Evolutionary conservation across 2,113 vertebrate species (phyloP).

Genomic region (Ictalurus punctatus): DNA sequence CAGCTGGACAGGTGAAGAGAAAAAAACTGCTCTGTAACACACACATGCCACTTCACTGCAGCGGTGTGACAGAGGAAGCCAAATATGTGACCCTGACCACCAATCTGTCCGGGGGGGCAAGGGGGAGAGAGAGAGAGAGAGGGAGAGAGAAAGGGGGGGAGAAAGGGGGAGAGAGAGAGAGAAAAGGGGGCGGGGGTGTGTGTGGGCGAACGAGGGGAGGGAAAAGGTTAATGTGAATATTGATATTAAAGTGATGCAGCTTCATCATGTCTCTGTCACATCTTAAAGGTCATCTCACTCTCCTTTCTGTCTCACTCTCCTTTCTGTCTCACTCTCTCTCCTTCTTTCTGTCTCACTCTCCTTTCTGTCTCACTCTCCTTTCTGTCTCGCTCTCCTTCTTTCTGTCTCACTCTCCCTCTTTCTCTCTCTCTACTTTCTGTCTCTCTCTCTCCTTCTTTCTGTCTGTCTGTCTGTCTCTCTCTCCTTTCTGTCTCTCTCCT

Average conservation of each 20-base stretch:
- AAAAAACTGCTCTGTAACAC: background rate
- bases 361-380: background rate
- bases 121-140: slow-evolving; percentile 3
- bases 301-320: slow-evolving; percentile 59
- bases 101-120: background rate
- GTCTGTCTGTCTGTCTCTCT: slow-evolving; percentile 57
- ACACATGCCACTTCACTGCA: slow-evolving; percentile 1
- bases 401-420: slow-evolving; percentile 57
- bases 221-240: slow-evolving; percentile 82
- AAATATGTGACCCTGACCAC: background rate
- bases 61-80: background rate
- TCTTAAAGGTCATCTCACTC: slow-evolving; percentile 76
- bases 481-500: background rate
- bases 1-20: background rate
- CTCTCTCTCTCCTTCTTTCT: slow-evolving; percentile 42
- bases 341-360: background rate
- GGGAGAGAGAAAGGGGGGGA: slow-evolving; percentile 43
- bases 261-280: slow-evolving; percentile 77
- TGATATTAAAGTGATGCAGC: slow-evolving; percentile 75
- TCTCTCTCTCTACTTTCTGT: slow-evolving; percentile 55
- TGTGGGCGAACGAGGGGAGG: slow-evolving; percentile 53
- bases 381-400: background rate
- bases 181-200: slow-evolving; percentile 51
- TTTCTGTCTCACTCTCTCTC: slow-evolving; percentile 56
- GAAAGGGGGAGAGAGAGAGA: slow-evolving; percentile 29